A percentile compares a stretch with the other conserved stretches of the same genome.
phyloP scores from a whole-genome alignment of 2,113 vertebrate species.

The Notiomystis cincta region DNA sequence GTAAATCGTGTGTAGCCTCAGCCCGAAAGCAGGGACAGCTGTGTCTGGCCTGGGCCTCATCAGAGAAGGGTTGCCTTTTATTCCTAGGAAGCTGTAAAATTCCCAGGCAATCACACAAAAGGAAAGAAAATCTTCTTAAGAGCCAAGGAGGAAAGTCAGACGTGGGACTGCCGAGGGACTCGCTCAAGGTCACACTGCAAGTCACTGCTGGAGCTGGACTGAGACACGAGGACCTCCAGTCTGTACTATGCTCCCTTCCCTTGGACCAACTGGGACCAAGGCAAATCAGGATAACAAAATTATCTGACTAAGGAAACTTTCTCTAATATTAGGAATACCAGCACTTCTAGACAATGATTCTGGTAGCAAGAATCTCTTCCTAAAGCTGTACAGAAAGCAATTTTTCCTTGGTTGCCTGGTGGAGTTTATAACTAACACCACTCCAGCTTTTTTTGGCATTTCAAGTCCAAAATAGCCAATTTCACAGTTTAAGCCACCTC shows the following conservation, averaged over 20 bases:
- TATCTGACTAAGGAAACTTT: neutral
- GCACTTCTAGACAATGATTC: neutral
- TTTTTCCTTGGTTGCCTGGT: neutral
- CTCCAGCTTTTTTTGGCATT: neutral
- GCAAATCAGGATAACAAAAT: neutral
- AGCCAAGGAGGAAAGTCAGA: neutral
- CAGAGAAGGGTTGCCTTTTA: neutral
- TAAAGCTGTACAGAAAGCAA: neutral
- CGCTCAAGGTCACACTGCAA: neutral
- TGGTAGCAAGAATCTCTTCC: neutral
- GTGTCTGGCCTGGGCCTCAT: neutral
- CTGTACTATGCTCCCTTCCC: neutral
- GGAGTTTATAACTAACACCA: neutral
- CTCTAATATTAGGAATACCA: neutral
- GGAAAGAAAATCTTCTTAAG: neutral
- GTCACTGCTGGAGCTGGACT: neutral
- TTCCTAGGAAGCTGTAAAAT: neutral
- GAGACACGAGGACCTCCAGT: accelerated
- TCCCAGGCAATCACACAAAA: neutral
- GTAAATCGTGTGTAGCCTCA: neutral
- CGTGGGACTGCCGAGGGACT: neutral
- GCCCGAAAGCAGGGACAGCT: neutral
- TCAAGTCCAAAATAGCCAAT: neutral
- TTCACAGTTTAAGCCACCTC: neutral
- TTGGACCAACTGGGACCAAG: neutral